Percentiles rank a stretch among this genome's conserved stretches.
These are phyloP conservation scores for Pseudoatta argentina DNA, from an alignment of 1,140 invertebrate species.

Conservation along the genomic window DNA sequence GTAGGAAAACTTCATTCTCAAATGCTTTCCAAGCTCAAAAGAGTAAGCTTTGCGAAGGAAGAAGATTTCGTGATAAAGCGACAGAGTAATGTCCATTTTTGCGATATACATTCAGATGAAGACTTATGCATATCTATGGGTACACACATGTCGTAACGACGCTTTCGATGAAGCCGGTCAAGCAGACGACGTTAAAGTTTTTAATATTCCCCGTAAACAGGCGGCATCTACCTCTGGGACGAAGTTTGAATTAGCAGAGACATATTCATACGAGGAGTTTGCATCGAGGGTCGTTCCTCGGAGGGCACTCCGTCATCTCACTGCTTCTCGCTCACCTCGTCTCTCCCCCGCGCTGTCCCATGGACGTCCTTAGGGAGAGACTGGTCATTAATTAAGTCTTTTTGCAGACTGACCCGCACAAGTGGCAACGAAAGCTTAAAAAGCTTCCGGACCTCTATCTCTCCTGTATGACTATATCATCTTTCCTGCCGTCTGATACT, in stretches of 20 bases:
- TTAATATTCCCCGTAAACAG: constrained; percentile 86
- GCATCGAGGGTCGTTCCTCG: constrained; percentile 86
- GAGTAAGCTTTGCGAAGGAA: not conserved
- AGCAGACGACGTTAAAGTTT: constrained; percentile 82
- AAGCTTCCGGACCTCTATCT: constrained; percentile 66
- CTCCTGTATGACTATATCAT: constrained; percentile 54
- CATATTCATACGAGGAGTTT: constrained; percentile 87
- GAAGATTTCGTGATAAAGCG: constrained; percentile 28
- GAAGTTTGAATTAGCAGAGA: constrained; percentile 87
- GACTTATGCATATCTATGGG: not conserved
- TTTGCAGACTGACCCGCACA: constrained; percentile 85
- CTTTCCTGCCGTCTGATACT: constrained; percentile 62
- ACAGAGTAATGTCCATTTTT: not conserved
- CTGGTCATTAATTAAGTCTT: constrained; percentile 86
- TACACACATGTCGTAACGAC: not conserved
- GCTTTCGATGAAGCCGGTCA: constrained; percentile 67
- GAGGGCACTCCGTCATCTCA: constrained; percentile 87
- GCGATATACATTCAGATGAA: not conserved
- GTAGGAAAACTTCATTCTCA: constrained; percentile 25
- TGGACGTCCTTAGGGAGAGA: constrained; percentile 82
- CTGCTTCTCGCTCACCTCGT: constrained; percentile 80
- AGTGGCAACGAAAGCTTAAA: constrained; percentile 82
- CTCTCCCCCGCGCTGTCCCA: constrained; percentile 77
- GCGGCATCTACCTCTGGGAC: constrained; percentile 84
- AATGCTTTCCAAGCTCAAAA: constrained; percentile 16